Percentiles rank a stretch among this genome's conserved stretches.
Evolutionary conservation across 1,140 invertebrate genomes (phyloP).

Genomic region (Asobara japonica): DNA sequence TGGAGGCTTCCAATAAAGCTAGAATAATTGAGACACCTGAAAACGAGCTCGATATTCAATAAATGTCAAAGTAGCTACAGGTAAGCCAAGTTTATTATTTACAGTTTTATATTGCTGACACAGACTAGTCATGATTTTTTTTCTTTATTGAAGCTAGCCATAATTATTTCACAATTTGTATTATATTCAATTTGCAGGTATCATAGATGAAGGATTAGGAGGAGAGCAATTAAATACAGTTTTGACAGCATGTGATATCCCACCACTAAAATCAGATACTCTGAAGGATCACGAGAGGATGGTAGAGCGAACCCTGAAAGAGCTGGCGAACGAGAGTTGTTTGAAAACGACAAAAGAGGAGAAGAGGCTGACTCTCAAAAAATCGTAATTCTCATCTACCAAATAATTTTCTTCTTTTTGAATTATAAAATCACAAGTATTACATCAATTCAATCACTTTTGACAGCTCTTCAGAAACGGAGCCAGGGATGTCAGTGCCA

Average conservation of each 20-base stretch:
- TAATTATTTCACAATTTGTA: background rate
- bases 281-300: background rate
- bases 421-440: no score
- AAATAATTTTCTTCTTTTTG: no score
- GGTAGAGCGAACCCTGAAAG: background rate
- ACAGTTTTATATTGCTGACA: no score
- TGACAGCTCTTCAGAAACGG: background rate
- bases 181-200: background rate
- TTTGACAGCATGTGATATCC: background rate
- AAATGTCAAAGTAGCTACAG: background rate
- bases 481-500: background rate
- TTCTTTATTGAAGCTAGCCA: no score
- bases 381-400: no score
- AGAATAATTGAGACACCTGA: no score
- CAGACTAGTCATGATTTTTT: no score
- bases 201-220: background rate
- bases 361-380: slow-evolving; percentile 1
- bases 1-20: no score
- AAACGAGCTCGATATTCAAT: background rate
- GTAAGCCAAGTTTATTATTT: background rate
- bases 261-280: background rate
- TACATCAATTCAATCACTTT: no score
- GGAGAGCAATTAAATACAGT: background rate
- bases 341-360: background rate
- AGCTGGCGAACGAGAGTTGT: background rate